Base-by-base conservation (phyloP, 1,140 invertebrate genomes). In the Pinna nobilis region DNA sequence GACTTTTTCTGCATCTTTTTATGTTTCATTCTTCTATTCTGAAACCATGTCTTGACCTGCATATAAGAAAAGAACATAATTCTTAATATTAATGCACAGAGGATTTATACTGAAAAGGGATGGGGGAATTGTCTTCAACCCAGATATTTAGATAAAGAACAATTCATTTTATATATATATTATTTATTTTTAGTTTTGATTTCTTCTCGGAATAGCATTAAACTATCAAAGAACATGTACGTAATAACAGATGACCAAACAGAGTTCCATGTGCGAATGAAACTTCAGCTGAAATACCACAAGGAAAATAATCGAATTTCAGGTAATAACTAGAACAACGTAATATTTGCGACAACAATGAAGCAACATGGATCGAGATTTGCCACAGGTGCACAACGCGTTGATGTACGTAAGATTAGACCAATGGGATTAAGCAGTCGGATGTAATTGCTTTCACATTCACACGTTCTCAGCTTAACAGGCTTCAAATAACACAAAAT, bases 11-110 rank as follows among this genome's bases (percentile, higher is more conserved):
- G 91, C 84, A 97, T 94, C 86, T 98, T 98, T 91, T 98, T 98
- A 88, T 98, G 96, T 84, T 98, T 99, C 97, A 98, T 98, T 76
- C 97, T 90, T 18, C 97, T 90, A 89, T 98, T 98, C 90, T 98
- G 97, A 89, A 98, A 99, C 97, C 97, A 99, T 37, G 96, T 98
- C 91, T 98, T 98, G 51, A 98, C 97, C 91, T 92, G 80, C 35
- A 83, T 81, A 61, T 71, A 64, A 65, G 37, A 68, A 64, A 60
- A 60, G 60, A 64, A 57, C 23, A n/a, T 33, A 18, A n/a, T n/a
- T 33, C 37, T 44, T 2, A 63, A 20, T 25, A 13, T 7, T 32
- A 9, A 9, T 32, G 13, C 9, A 44, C 9, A 9, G 39, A 7
- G 3, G 18, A 18, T 35, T 33, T 59, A 59, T 32, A 35, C n/a